phyloP scores from a whole-genome alignment of 1,140 invertebrate species.

The Drosophila bocqueti region DNA sequence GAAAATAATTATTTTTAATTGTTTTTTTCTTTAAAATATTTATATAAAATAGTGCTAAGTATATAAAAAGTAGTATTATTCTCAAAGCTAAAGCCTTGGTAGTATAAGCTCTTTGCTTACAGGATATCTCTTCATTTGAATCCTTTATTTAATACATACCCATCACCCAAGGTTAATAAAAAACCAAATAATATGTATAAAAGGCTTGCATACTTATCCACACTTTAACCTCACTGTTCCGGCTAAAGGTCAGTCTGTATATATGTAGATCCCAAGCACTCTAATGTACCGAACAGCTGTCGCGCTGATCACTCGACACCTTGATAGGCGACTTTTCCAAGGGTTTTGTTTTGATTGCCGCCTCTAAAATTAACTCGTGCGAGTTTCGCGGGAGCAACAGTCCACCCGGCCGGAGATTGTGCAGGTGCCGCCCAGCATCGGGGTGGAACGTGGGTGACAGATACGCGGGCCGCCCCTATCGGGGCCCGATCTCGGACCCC shows the following conservation, averaged over 20 bases:
- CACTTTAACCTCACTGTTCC: neutral
- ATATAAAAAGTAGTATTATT: no score
- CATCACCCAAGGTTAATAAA: neutral
- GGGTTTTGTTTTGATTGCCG: slow-evolving; percentile 24
- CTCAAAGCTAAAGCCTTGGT: no score
- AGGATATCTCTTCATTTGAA: no score
- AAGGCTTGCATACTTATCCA: no score
- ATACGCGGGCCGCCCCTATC: neutral
- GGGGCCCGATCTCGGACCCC: slow-evolving; percentile 1
- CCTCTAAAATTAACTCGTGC: slow-evolving; percentile 25
- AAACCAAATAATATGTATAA: no score
- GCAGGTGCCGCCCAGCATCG: slow-evolving; percentile 35
- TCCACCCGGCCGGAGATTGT: slow-evolving; percentile 5
- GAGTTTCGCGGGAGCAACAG: slow-evolving; percentile 13
- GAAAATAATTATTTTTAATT: no score
- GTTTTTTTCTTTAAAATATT: no score
- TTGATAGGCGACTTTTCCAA: slow-evolving; percentile 28
- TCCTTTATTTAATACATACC: no score
- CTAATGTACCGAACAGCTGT: slow-evolving; percentile 7
- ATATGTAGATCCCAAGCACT: neutral
- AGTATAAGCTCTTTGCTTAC: no score
- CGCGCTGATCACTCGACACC: neutral
- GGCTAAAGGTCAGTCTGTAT: neutral
- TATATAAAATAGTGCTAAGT: no score
- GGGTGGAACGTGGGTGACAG: neutral